phyloP scores from a whole-genome alignment of 2,888 invertebrate genomes.

The Heteromyza rotundicornis region DNA sequence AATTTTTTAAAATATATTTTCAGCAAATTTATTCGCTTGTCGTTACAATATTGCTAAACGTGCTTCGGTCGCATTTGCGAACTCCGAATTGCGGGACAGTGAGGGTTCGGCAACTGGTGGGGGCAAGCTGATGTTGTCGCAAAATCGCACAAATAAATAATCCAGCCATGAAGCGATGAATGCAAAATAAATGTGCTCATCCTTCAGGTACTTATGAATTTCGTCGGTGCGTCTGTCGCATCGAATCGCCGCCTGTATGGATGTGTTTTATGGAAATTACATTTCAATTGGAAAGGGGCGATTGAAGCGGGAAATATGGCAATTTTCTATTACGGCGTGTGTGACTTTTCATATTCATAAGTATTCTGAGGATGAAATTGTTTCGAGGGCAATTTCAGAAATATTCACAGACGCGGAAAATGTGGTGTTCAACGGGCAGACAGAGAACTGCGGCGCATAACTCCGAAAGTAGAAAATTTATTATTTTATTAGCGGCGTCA shows the following conservation, averaged over 20 bases:
- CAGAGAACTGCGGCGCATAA: background rate
- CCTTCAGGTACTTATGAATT: too few relatives aligned
- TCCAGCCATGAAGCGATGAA: background rate
- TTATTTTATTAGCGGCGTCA: background rate
- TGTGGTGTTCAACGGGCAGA: background rate
- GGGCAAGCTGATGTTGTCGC: background rate
- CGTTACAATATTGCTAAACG: constrained; percentile 53
- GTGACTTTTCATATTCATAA: background rate
- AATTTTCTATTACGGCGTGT: constrained; percentile 35
- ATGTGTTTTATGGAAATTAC: constrained; percentile 2
- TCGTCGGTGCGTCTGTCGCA: background rate
- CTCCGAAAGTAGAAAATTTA: background rate
- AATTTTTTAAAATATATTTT: constrained; percentile 57
- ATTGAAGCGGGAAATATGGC: constrained; percentile 50
- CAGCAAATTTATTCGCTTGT: constrained; percentile 57
- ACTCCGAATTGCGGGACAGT: constrained; percentile 34
- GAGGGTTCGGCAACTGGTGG: too few relatives aligned
- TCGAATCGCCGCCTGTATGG: background rate
- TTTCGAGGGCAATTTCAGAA: background rate
- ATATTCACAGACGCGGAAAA: background rate
- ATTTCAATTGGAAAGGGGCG: constrained; percentile 40
- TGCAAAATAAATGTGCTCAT: too few relatives aligned
- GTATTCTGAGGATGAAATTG: background rate
- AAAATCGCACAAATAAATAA: constrained; percentile 1
- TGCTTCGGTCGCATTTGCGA: constrained; percentile 50